Percentiles rank a stretch among this genome's conserved stretches.
Conservation (phyloP, 2,113 vertebrate species). For the Physeter macrocephalus region DNA sequence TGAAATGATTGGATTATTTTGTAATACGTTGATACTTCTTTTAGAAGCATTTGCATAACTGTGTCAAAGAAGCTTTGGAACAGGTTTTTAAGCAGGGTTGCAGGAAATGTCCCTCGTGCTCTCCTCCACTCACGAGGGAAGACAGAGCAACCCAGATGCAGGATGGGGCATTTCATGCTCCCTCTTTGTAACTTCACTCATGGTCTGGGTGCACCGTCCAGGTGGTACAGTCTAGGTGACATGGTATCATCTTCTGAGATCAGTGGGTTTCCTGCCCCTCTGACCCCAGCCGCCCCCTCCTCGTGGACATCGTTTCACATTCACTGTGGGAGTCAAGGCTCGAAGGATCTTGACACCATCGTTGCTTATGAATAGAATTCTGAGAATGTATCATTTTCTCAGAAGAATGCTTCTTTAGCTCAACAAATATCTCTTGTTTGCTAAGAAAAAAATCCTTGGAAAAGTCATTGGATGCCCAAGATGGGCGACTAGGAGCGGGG, state of each 20-base stretch:
- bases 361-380: background rate
- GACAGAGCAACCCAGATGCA: background rate
- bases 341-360: background rate
- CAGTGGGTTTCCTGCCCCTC: background rate
- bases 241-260: background rate
- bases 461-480: background rate
- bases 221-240: too few species aligned
- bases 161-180: accelerated
- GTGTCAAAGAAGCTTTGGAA: background rate
- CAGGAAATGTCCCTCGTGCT: background rate
- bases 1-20: constrained; percentile 1
- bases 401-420: constrained; percentile 13
- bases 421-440: constrained; percentile 27
- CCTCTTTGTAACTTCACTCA: background rate
- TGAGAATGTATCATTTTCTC: constrained; percentile 9
- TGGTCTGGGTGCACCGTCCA: accelerated
- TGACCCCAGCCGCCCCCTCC: background rate
- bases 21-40: background rate
- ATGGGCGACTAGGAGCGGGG: background rate
- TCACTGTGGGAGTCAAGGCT: background rate
- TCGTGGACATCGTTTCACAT: background rate
- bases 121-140: background rate
- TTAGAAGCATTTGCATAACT: background rate
- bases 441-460: background rate
- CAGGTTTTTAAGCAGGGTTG: background rate